Evolutionary conservation across 2,888 invertebrate species (phyloP).

Genomic region (Lithophane leautieri): DNA sequence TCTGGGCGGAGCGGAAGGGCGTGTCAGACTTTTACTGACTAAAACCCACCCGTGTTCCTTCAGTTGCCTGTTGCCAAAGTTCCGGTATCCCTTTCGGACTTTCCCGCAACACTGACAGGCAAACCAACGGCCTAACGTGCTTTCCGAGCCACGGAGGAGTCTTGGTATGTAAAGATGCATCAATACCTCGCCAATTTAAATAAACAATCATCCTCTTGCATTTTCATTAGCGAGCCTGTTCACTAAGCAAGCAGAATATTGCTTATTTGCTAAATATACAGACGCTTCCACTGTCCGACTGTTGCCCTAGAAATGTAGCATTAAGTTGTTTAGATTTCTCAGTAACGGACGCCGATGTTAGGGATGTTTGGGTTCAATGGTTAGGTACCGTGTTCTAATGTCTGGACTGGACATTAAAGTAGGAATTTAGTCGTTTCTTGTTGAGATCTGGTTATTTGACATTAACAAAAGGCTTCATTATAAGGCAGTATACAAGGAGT

Average conservation of each 20-base stretch:
- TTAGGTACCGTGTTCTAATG: neutral
- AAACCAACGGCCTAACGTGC: too few relatives aligned
- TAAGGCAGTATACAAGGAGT: neutral
- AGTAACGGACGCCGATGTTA: neutral
- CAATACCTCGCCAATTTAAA: neutral
- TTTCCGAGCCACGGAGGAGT: too few relatives aligned
- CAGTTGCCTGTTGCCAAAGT: too few relatives aligned
- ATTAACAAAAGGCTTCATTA: neutral
- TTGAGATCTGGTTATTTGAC: neutral
- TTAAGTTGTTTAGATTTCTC: conserved; percentile 28
- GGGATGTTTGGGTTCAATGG: neutral
- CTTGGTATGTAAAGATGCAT: too few relatives aligned
- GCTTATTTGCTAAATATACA: neutral
- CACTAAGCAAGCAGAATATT: conserved; percentile 1
- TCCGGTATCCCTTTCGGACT: too few relatives aligned
- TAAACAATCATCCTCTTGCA: neutral
- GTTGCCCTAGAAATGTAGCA: conserved; percentile 9
- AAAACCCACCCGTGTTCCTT: too few relatives aligned
- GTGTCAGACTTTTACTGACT: too few relatives aligned
- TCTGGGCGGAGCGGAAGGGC: too few relatives aligned
- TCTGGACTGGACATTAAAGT: neutral
- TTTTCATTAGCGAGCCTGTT: neutral
- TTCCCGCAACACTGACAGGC: too few relatives aligned
- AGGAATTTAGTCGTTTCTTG: neutral
- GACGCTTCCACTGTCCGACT: conserved; percentile 12